phyloP scores from a whole-genome alignment of 2,888 invertebrate genomes.

The Kryphioiulus occultus region DNA sequence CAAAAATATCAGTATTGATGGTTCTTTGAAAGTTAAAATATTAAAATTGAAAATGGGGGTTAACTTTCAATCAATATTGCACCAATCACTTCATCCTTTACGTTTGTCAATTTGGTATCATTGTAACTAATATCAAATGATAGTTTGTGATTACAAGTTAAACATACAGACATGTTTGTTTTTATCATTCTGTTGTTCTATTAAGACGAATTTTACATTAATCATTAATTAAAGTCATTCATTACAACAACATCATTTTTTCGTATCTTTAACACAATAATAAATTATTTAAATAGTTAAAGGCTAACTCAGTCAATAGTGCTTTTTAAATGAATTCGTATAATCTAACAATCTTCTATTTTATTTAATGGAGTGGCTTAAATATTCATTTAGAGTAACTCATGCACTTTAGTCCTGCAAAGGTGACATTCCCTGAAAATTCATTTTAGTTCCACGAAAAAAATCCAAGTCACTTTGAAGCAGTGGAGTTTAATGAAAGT shows the following conservation, averaged over 20 bases:
- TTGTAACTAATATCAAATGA: too few relatives aligned
- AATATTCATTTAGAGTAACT: not conserved
- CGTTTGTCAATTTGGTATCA: too few relatives aligned
- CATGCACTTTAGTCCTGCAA: not conserved
- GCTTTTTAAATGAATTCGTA: conserved; percentile 20
- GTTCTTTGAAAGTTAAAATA: not conserved
- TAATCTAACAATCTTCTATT: not conserved
- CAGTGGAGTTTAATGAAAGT: conserved; percentile 14
- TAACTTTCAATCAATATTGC: not conserved
- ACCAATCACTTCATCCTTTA: not conserved
- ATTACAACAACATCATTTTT: too few relatives aligned
- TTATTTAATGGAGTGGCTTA: not conserved
- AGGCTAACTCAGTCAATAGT: too few relatives aligned
- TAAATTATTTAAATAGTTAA: too few relatives aligned
- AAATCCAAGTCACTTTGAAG: conserved; percentile 22
- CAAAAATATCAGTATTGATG: not conserved
- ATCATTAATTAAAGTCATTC: too few relatives aligned
- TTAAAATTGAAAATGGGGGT: not conserved
- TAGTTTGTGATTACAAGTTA: too few relatives aligned
- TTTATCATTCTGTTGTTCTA: too few relatives aligned
- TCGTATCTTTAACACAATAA: too few relatives aligned
- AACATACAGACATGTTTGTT: too few relatives aligned
- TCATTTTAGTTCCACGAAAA: conserved; percentile 1
- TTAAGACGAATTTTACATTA: too few relatives aligned
- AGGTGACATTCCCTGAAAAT: conserved; percentile 13